These are phyloP conservation scores for Gnatocerus cornutus DNA, from an alignment of 2,888 invertebrate genomes.

Conservation along the genomic window DNA sequence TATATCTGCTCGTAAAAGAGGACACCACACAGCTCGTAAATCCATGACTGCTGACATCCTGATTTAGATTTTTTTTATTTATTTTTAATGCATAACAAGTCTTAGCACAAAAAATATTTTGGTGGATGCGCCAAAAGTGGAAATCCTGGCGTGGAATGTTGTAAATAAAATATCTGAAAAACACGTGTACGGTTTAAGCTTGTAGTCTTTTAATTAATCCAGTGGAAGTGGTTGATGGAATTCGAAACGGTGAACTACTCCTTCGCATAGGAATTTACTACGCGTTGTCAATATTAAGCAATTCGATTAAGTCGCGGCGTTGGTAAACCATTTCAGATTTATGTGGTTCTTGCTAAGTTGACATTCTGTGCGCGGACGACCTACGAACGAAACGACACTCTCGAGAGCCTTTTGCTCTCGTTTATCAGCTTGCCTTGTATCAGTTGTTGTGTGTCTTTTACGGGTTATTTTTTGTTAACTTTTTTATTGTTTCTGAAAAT, in stretches of 20 bases:
- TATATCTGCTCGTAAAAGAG: background rate
- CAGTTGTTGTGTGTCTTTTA: conserved; percentile 55
- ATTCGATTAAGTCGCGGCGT: conserved; percentile 66
- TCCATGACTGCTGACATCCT: conserved; percentile 9
- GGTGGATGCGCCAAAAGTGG: too few species aligned
- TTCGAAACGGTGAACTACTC: conserved; percentile 55
- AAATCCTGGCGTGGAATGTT: too few species aligned
- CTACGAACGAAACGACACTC: conserved; percentile 63
- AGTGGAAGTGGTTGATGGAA: conserved; percentile 56
- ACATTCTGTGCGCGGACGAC: conserved; percentile 61
- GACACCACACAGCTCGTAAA: conserved; percentile 10
- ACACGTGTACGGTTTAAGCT: conserved; percentile 39
- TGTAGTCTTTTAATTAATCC: conserved; percentile 52
- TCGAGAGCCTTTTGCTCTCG: conserved; percentile 63
- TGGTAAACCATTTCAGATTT: conserved; percentile 63
- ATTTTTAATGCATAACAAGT: conserved; percentile 18
- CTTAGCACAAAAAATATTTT: background rate
- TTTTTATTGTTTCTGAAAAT: conserved; percentile 50
- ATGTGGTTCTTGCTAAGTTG: conserved; percentile 61
- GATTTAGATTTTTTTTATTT: conserved; percentile 16
- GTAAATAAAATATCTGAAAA: conserved; percentile 42
- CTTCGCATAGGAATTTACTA: conserved; percentile 59
- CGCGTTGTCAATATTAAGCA: conserved; percentile 66
- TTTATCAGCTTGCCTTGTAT: conserved; percentile 62
- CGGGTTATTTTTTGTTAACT: conserved; percentile 49